A percentile compares a stretch with the other conserved stretches of the same genome.
These are phyloP conservation scores for Lymantria monacha DNA, from an alignment of 2,888 invertebrate species.

Conservation along the genomic window DNA sequence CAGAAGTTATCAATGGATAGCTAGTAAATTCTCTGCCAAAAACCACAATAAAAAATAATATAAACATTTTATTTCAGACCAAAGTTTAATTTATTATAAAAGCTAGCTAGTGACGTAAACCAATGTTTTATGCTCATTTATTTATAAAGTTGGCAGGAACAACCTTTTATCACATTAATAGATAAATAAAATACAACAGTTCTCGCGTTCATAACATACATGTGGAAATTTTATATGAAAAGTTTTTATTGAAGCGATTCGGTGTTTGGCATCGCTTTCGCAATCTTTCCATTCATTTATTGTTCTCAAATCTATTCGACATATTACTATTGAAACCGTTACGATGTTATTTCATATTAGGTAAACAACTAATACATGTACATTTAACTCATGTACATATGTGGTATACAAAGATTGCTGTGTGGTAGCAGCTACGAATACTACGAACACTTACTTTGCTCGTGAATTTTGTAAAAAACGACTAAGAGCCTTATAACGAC, in stretches of 20 bases:
- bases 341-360: slow-evolving; percentile 5
- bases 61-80: too few species aligned
- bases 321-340: slow-evolving; percentile 28
- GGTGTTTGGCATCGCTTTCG: slow-evolving; percentile 27
- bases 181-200: slow-evolving; percentile 29
- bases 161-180: slow-evolving; percentile 10
- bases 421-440: too few species aligned
- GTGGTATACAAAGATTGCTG: too few species aligned
- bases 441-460: too few species aligned
- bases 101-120: too few species aligned
- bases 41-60: too few species aligned
- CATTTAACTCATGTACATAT: too few species aligned
- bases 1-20: too few species aligned
- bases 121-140: neutral
- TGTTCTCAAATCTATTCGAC: slow-evolving; percentile 25
- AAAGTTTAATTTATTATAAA: too few species aligned
- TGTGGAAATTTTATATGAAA: slow-evolving; percentile 40
- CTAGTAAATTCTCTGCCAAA: too few species aligned
- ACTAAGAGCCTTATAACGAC: too few species aligned
- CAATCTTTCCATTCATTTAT: slow-evolving; percentile 33
- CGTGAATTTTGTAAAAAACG: too few species aligned
- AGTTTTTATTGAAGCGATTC: slow-evolving; percentile 39
- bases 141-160: slow-evolving; percentile 17
- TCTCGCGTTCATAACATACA: slow-evolving; percentile 22
- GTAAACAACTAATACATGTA: neutral